phyloP scores from a whole-genome alignment of 2,797 vertebrate species.

The Lithobates sylvaticus region DNA sequence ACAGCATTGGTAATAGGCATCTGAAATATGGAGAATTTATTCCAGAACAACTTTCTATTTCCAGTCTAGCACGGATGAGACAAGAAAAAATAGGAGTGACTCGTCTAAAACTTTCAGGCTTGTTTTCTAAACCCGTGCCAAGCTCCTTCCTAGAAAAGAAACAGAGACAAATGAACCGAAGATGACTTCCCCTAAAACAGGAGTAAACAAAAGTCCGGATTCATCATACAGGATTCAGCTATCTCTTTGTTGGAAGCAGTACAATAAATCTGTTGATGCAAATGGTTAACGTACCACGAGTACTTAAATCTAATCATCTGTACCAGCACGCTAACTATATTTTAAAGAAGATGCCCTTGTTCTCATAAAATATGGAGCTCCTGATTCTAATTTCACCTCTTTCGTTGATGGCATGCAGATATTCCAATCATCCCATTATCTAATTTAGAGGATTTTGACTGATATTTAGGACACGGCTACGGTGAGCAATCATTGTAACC shows the following conservation, averaged over 20 bases:
- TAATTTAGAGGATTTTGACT: conserved; percentile 27
- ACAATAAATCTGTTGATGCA: conserved; percentile 44
- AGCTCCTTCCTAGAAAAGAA: not conserved
- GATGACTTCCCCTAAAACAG: not conserved
- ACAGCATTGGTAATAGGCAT: too few relatives aligned
- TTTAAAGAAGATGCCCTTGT: conserved; percentile 63
- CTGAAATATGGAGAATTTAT: too few relatives aligned
- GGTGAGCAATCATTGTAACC: not conserved
- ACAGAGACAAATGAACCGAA: not conserved
- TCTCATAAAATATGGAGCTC: conserved; percentile 64
- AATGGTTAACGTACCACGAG: conserved; percentile 53
- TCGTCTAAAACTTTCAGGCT: not conserved
- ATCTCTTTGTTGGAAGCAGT: not conserved
- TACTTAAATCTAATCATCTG: conserved; percentile 66
- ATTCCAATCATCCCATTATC: not conserved
- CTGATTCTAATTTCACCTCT: conserved; percentile 67
- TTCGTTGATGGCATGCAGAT: conserved; percentile 60
- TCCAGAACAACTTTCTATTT: too few relatives aligned
- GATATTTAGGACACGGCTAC: not conserved
- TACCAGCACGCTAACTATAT: conserved; percentile 59
- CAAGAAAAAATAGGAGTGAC: not conserved
- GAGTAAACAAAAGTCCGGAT: conserved; percentile 4
- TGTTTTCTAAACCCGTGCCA: not conserved
- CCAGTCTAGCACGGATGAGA: too few relatives aligned
- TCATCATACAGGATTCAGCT: not conserved